These are phyloP conservation scores for Platycheirus rosarum DNA, from an alignment of 2,888 invertebrate species.

Conservation along the genomic window DNA sequence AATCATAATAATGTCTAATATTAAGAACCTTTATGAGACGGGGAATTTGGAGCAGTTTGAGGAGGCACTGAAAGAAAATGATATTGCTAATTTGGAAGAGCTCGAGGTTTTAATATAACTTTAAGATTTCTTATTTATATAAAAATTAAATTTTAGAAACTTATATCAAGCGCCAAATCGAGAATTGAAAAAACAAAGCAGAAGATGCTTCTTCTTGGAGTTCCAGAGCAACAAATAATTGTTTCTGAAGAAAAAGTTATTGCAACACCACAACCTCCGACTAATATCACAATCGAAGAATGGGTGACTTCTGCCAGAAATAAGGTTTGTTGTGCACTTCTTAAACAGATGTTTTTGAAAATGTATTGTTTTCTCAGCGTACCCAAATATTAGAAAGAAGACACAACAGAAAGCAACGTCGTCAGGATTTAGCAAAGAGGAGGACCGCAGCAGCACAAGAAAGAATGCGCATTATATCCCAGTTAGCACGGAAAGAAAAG, in stretches of 20 bases:
- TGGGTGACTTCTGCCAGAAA: slow-evolving; percentile 79
- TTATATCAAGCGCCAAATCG: slow-evolving; percentile 68
- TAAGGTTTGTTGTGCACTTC: slow-evolving; percentile 74
- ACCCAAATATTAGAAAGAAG: slow-evolving; percentile 89
- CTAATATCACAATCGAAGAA: slow-evolving; percentile 77
- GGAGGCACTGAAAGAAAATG: slow-evolving; percentile 89
- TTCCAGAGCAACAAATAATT: slow-evolving; percentile 42
- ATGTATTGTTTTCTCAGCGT: slow-evolving; percentile 81
- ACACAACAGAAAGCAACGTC: slow-evolving; percentile 89
- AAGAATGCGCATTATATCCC: slow-evolving; percentile 96
- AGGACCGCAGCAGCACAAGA: slow-evolving; percentile 96
- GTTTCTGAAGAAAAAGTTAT: slow-evolving; percentile 76
- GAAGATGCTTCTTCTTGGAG: slow-evolving; percentile 83
- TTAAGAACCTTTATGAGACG: slow-evolving; percentile 90
- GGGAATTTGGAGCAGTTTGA: slow-evolving; percentile 89
- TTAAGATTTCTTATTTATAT: too few species aligned
- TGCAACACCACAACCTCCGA: slow-evolving; percentile 79
- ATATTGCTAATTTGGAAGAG: slow-evolving; percentile 90
- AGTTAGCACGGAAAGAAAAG: slow-evolving; percentile 90
- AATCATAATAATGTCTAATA: slow-evolving; percentile 88
- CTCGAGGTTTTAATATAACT: slow-evolving; percentile 85
- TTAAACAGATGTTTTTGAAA: neutral
- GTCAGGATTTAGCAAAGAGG: slow-evolving; percentile 93
- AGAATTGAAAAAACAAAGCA: slow-evolving; percentile 88
- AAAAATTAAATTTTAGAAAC: slow-evolving; percentile 68